phyloP scores from a whole-genome alignment of 2,797 vertebrate species.

The Diplodus puntazzo region DNA sequence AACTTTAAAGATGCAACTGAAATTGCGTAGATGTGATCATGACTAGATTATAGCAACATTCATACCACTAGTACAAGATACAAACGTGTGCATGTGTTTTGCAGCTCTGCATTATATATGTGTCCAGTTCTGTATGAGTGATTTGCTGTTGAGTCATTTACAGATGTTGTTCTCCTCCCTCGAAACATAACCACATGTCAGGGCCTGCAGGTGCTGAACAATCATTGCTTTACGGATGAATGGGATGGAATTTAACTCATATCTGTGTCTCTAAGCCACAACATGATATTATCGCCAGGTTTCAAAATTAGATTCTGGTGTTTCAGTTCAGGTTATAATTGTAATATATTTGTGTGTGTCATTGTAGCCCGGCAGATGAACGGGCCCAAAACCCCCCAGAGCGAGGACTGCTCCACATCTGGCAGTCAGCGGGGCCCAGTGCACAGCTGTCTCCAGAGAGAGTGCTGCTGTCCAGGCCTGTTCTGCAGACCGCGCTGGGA shows the following conservation, averaged over 20 bases:
- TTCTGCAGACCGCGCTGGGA: conserved; percentile 92
- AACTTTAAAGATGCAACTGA: background rate
- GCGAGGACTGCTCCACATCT: conserved; percentile 90
- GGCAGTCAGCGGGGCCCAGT: conserved; percentile 85
- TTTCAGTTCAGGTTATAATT: background rate
- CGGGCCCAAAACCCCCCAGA: conserved; percentile 81
- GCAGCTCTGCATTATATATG: background rate
- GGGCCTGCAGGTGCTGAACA: conserved; percentile 10
- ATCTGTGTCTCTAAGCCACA: background rate
- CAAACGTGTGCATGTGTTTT: background rate
- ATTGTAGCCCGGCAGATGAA: conserved; percentile 77
- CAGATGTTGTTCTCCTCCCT: conserved; percentile 19
- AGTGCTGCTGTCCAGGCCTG: conserved; percentile 88
- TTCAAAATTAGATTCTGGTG: background rate
- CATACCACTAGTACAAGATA: background rate
- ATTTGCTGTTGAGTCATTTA: background rate
- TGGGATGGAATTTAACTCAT: conserved; percentile 13
- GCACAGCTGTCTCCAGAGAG: conserved; percentile 86
- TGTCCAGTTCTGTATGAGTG: background rate
- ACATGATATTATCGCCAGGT: background rate
- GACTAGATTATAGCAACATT: background rate
- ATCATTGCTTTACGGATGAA: background rate
- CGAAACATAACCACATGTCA: conserved; percentile 16
- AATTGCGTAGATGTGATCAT: background rate
- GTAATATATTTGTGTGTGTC: conserved; percentile 10